Evolutionary conservation across 2,888 invertebrate genomes (phyloP).

Genomic region (Pardosa pseudoannulata): DNA sequence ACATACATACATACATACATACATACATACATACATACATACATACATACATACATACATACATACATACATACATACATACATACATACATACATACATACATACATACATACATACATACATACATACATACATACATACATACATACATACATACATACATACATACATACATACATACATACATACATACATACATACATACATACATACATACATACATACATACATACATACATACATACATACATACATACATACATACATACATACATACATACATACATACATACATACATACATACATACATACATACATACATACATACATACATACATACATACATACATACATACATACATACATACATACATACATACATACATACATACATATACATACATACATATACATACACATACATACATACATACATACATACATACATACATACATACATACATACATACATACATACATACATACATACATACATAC

Average conservation of each 20-base stretch:
- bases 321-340: background rate
- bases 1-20: background rate
- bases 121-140: too few species aligned
- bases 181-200: background rate
- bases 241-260: background rate
- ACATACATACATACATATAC: background rate
- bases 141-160: background rate
- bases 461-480: too few species aligned
- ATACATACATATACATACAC: background rate
- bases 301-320: background rate
- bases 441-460: background rate
- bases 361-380: background rate
- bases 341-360: background rate
- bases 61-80: background rate
- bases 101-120: background rate
- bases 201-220: background rate
- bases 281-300: background rate
- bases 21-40: background rate
- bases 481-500: too few species aligned
- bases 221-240: background rate
- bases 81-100: background rate
- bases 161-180: background rate
- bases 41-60: constrained; percentile 1
- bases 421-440: background rate
- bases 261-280: background rate